phyloP scores from a whole-genome alignment of 2,797 vertebrate genomes.

The Urophycis tenuis region DNA sequence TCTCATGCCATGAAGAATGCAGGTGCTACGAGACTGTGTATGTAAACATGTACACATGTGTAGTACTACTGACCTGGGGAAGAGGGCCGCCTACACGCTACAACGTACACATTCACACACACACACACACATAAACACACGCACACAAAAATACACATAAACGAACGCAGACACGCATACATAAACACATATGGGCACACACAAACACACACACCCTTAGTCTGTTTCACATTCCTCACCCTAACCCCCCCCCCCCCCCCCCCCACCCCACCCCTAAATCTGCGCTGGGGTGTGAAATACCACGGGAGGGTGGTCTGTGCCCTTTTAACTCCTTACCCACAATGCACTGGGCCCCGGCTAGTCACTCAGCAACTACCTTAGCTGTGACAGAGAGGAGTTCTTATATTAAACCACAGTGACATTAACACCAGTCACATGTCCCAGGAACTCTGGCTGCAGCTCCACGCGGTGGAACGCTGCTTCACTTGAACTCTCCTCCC shows the following conservation, averaged over 20 bases:
- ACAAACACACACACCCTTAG: constrained; percentile 22
- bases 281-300: constrained; percentile 63
- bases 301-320: constrained; percentile 57
- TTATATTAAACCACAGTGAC: constrained; percentile 69
- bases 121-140: constrained; percentile 11
- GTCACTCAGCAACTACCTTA: constrained; percentile 50
- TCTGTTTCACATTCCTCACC: constrained; percentile 57
- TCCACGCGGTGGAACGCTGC: constrained; percentile 56
- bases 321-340: constrained; percentile 55
- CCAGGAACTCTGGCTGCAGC: constrained; percentile 37
- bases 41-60: constrained; percentile 53
- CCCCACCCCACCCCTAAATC: constrained; percentile 41
- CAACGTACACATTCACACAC: too few species aligned
- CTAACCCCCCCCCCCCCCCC: constrained; percentile 13
- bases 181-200: constrained; percentile 6
- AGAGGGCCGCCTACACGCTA: constrained; percentile 34
- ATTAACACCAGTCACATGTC: constrained; percentile 68
- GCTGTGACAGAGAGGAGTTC: constrained; percentile 55
- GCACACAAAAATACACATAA: constrained; percentile 17
- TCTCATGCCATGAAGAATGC: constrained; percentile 5
- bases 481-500: constrained; percentile 65
- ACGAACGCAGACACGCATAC: constrained; percentile 38
- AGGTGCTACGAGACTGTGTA: constrained; percentile 31
- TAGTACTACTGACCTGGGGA: constrained; percentile 18
- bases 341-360: constrained; percentile 40